These are phyloP conservation scores for Catocala nupta DNA, from an alignment of 2,888 invertebrate genomes.

Conservation along the genomic window DNA sequence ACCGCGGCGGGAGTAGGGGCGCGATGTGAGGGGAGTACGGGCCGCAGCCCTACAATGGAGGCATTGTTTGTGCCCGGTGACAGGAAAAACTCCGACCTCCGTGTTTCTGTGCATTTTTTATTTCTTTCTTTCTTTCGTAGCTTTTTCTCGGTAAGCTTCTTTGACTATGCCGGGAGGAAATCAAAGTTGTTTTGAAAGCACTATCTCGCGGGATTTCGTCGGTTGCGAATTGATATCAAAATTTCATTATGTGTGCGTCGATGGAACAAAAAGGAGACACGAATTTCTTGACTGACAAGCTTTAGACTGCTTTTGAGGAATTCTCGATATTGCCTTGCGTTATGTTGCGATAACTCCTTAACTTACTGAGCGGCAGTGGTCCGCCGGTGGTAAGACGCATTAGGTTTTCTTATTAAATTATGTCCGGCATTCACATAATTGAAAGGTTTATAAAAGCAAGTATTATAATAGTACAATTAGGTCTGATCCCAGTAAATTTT, in stretches of 20 bases:
- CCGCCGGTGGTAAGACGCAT: too few relatives aligned
- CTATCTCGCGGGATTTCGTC: conserved; percentile 58
- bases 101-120: conserved; percentile 87
- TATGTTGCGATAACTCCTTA: neutral
- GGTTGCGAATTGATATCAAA: conserved; percentile 47
- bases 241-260: conserved; percentile 40
- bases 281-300: conserved; percentile 25
- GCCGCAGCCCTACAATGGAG: conserved; percentile 75
- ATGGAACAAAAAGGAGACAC: conserved; percentile 37
- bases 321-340: conserved; percentile 19
- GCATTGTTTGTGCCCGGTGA: conserved; percentile 87
- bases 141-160: conserved; percentile 77
- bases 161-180: conserved; percentile 78
- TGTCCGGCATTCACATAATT: too few relatives aligned
- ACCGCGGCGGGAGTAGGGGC: conserved; percentile 60
- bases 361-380: too few relatives aligned
- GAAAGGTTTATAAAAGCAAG: neutral
- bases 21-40: conserved; percentile 53
- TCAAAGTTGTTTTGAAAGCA: conserved; percentile 78
- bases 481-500: too few relatives aligned
- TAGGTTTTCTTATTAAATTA: too few relatives aligned
- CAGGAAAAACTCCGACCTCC: conserved; percentile 87
- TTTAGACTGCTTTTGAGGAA: conserved; percentile 26
- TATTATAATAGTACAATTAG: neutral
- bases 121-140: conserved; percentile 74